Percentiles rank a stretch among this genome's conserved stretches.
Evolutionary conservation across 2,888 invertebrate species (phyloP).

Genomic region (Thereva unica): DNA sequence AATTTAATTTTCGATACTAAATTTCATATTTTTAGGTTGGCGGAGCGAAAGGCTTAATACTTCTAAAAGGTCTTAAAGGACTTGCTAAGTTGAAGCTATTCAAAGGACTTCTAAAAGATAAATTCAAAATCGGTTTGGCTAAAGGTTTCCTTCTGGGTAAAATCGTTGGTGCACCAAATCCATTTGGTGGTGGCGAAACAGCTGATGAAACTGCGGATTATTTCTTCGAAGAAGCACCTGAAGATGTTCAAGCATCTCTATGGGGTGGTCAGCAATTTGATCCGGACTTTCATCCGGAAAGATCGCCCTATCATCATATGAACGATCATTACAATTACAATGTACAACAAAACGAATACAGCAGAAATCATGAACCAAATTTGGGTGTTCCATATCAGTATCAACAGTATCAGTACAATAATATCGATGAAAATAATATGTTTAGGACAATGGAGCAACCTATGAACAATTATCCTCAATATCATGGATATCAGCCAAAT

Average conservation of each 20-base stretch:
- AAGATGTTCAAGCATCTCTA: conserved; percentile 11
- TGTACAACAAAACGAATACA: neutral
- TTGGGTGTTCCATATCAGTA: neutral
- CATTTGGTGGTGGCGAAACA: conserved; percentile 12
- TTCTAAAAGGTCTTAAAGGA: neutral
- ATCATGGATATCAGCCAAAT: neutral
- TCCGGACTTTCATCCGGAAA: conserved; percentile 3
- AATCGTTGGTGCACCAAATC: conserved; percentile 12
- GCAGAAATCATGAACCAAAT: neutral
- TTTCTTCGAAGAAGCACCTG: conserved; percentile 12
- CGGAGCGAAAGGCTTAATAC: neutral
- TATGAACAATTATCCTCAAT: neutral
- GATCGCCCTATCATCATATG: neutral
- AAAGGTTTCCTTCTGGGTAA: conserved; percentile 17
- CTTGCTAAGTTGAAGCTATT: conserved; percentile 10
- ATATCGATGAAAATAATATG: neutral
- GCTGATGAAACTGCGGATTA: conserved; percentile 16
- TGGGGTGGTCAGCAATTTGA: conserved; percentile 17
- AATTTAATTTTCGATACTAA: conserved; percentile 4
- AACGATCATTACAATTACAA: conserved; percentile 1
- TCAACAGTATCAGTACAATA: too few species aligned
- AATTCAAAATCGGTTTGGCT: conserved; percentile 13
- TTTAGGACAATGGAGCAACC: neutral
- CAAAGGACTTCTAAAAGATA: conserved; percentile 5
- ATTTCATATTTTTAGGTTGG: neutral